A percentile compares a stretch with the other conserved stretches of the same genome.
phyloP scores from a whole-genome alignment of 2,113 vertebrate genomes.

The Pavo muticus region DNA sequence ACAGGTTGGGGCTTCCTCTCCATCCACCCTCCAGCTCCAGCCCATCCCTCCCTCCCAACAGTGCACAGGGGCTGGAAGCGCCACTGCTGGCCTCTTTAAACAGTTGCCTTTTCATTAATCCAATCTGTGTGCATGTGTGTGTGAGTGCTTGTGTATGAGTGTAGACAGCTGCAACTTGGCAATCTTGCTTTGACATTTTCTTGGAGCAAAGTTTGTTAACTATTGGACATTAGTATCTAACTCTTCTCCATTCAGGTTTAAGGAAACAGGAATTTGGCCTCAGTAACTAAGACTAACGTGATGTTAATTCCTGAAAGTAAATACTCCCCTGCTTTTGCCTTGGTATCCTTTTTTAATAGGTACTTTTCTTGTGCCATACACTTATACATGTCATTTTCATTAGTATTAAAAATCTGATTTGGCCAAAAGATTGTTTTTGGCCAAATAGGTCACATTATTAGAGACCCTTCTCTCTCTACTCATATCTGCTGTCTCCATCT shows the following conservation, averaged over 20 bases:
- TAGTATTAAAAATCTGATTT: not conserved
- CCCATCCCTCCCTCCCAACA: not conserved
- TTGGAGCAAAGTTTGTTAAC: not conserved
- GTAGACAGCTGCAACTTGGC: not conserved
- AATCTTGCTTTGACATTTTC: not conserved
- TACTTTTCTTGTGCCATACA: not conserved
- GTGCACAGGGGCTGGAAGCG: not conserved
- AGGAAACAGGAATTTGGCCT: not conserved
- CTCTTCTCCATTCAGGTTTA: not conserved
- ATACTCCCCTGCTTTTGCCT: not conserved
- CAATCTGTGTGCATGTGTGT: not conserved
- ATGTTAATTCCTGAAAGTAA: conserved; percentile 13
- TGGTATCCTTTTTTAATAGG: not conserved
- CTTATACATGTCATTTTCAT: not conserved
- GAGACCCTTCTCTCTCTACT: not conserved
- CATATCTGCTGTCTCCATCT: not conserved
- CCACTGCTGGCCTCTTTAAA: not conserved
- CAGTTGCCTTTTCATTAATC: not conserved
- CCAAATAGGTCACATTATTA: not conserved
- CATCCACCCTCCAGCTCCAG: not conserved
- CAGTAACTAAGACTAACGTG: not conserved
- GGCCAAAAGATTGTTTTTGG: not conserved
- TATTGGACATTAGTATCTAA: not conserved
- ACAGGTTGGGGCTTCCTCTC: not conserved
- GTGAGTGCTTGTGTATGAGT: not conserved